Percentiles rank a stretch among this genome's conserved stretches.
Evolutionary conservation across 2,797 vertebrate species (phyloP).

Genomic region (Spinibarbus caldwelli): DNA sequence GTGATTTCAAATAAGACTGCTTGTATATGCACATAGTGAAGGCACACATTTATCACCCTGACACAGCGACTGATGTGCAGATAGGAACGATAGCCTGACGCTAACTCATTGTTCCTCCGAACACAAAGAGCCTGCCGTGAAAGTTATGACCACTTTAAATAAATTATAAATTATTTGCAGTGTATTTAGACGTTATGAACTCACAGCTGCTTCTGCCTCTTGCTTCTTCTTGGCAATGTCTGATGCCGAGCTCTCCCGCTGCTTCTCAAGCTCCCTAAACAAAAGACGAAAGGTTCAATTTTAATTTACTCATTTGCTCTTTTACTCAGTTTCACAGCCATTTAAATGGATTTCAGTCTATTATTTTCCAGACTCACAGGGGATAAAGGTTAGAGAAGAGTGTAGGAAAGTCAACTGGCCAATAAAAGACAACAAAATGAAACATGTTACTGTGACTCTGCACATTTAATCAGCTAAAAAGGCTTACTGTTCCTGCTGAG

Average conservation of each 20-base stretch:
- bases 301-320: slow-evolving; percentile 32
- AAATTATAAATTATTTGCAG: slow-evolving; percentile 42
- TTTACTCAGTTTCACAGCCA: not conserved
- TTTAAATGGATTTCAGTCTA: slow-evolving; percentile 18
- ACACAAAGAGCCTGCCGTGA: slow-evolving; percentile 22
- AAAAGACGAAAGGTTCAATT: slow-evolving; percentile 30
- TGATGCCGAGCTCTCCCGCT: slow-evolving; percentile 87
- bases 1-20: slow-evolving; percentile 59
- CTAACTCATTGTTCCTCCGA: slow-evolving; percentile 26
- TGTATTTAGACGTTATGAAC: slow-evolving; percentile 63
- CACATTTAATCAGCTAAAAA: slow-evolving; percentile 25
- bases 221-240: slow-evolving; percentile 92
- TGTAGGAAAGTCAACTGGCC: not conserved
- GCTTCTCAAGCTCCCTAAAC: slow-evolving; percentile 93
- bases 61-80: slow-evolving; percentile 49
- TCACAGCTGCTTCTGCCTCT: slow-evolving; percentile 94
- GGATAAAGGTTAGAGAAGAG: not conserved
- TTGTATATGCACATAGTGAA: slow-evolving; percentile 47
- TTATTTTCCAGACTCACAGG: slow-evolving; percentile 16
- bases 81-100: slow-evolving; percentile 33
- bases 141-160: slow-evolving; percentile 50
- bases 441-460: slow-evolving; percentile 5
- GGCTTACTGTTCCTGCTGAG: slow-evolving; percentile 93
- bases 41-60: slow-evolving; percentile 42
- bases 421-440: slow-evolving; percentile 13